Percentiles rank a stretch among this genome's conserved stretches.
Conservation (phyloP, 2,113 vertebrate species). For the Hemiprocne comata region DNA sequence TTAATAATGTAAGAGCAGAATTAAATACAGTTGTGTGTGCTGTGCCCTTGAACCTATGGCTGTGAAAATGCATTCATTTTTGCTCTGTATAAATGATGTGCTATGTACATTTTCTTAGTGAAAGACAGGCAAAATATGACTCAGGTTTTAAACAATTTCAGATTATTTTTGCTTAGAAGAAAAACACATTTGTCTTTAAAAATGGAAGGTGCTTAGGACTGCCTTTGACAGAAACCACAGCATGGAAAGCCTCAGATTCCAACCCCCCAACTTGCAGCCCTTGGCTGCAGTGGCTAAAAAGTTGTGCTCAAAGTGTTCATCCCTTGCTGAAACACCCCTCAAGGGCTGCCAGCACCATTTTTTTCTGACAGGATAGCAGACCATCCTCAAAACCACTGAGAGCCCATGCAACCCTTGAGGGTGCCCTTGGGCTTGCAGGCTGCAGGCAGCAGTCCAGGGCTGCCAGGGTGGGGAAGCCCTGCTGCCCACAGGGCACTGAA, state of each 20-base stretch:
- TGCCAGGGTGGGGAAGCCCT: rapidly evolving
- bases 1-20: conserved; percentile 64
- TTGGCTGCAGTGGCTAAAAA: not conserved
- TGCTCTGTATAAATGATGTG: conserved; percentile 31
- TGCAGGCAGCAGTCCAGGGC: not conserved
- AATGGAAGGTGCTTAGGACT: not conserved
- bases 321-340: not conserved
- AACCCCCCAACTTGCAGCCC: not conserved
- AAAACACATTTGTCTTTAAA: not conserved
- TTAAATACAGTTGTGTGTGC: conserved; percentile 66
- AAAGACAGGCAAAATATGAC: conserved; percentile 9
- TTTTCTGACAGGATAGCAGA: not conserved
- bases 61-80: conserved; percentile 37
- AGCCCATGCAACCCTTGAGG: not conserved
- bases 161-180: conserved; percentile 2
- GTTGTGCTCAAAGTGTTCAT: not conserved
- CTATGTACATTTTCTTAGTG: not conserved
- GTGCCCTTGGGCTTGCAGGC: not conserved
- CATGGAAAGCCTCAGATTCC: not conserved
- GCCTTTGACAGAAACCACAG: not conserved
- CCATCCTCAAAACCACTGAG: not conserved
- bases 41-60: conserved; percentile 45
- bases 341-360: not conserved
- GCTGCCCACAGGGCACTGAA: rapidly evolving
- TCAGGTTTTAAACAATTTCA: conserved; percentile 40